Percentiles rank a stretch among this genome's conserved stretches.
Evolutionary conservation across 2,113 vertebrate genomes (phyloP).

Genomic region (Capreolus pygargus): DNA sequence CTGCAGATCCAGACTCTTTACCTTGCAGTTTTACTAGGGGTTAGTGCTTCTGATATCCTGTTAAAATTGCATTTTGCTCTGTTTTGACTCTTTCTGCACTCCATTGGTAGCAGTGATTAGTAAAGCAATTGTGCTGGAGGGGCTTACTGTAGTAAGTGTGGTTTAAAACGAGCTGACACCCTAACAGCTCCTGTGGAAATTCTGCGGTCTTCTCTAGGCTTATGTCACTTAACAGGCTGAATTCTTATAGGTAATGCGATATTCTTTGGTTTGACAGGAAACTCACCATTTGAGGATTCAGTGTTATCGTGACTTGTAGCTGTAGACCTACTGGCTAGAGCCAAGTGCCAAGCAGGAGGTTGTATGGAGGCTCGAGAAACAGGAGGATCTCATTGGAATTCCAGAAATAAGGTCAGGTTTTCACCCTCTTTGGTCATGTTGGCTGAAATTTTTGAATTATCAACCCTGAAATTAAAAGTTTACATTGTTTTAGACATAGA

Average conservation of each 20-base stretch:
- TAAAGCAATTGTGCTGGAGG: background rate
- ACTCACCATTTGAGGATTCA: background rate
- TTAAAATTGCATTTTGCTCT: background rate
- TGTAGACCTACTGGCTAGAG: background rate
- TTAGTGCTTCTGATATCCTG: background rate
- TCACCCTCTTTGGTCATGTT: background rate
- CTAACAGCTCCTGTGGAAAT: background rate
- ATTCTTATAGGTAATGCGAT: background rate
- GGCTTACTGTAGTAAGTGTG: background rate
- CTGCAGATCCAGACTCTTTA: background rate
- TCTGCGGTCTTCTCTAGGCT: background rate
- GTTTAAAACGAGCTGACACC: background rate
- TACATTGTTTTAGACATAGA: background rate
- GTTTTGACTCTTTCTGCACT: background rate
- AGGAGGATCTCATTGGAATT: background rate
- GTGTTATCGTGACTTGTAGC: background rate
- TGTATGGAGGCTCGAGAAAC: background rate
- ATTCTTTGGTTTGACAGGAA: background rate
- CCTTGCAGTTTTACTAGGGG: background rate
- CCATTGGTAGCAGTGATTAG: background rate
- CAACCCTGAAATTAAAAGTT: background rate
- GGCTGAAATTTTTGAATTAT: constrained; percentile 28
- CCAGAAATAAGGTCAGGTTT: background rate
- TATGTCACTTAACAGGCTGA: background rate
- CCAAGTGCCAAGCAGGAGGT: background rate